Conservation (phyloP, 2,797 vertebrate species). For the Argya squamiceps region DNA sequence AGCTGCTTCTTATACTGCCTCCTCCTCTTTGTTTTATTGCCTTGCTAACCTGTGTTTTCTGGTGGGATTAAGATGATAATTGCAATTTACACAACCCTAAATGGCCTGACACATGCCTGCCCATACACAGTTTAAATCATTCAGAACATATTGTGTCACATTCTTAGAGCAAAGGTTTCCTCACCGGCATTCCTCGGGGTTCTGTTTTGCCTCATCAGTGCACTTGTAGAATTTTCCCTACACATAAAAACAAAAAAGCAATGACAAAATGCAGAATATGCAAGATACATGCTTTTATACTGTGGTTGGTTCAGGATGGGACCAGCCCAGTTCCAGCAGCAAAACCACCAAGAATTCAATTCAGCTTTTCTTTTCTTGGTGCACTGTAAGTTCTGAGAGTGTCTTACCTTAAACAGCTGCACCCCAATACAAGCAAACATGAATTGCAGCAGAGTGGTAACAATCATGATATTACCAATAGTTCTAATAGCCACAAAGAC, state of each 20-base stretch:
- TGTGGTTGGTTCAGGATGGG: neutral
- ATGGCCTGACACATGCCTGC: neutral
- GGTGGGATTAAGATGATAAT: neutral
- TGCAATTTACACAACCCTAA: neutral
- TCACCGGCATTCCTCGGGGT: conserved; percentile 93
- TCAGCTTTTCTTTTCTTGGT: neutral
- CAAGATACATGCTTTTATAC: neutral
- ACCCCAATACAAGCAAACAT: conserved; percentile 99
- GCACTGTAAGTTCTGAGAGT: neutral
- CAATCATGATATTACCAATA: conserved; percentile 99
- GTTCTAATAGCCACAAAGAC: conserved; percentile 99
- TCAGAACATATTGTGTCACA: neutral
- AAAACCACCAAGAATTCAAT: neutral
- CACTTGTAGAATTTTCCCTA: conserved; percentile 99
- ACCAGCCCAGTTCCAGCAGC: neutral
- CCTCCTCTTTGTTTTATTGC: neutral
- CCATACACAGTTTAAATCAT: neutral
- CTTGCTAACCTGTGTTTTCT: neutral
- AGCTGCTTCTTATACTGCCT: neutral
- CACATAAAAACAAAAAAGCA: conserved; percentile 43
- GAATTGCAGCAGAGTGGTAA: conserved; percentile 97
- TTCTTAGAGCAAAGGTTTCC: conserved; percentile 42
- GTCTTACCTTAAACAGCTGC: conserved; percentile 94
- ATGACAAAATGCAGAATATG: neutral
- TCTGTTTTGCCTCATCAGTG: conserved; percentile 94